A percentile compares a stretch with the other conserved stretches of the same genome.
These are phyloP conservation scores for Marmota flaviventris DNA, from an alignment of 2,113 vertebrate species.

Conservation along the genomic window DNA sequence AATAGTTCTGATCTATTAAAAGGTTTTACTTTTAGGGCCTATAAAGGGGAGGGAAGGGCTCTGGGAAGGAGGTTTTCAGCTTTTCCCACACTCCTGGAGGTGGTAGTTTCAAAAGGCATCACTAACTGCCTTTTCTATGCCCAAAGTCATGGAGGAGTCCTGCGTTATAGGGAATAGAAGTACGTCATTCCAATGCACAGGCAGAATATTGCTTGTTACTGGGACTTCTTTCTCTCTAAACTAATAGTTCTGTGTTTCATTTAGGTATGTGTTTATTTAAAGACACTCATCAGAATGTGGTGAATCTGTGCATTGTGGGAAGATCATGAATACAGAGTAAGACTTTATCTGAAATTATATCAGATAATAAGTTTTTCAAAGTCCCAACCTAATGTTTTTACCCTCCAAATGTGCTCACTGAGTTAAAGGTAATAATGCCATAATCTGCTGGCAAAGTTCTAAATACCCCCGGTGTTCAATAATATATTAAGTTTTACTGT, in stretches of 20 bases:
- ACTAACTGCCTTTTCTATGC: neutral
- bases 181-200: neutral
- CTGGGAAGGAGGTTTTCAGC: neutral
- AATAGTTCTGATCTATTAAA: neutral
- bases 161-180: neutral
- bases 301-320: neutral
- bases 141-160: neutral
- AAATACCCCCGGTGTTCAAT: neutral
- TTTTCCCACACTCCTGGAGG: neutral
- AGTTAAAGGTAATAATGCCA: neutral
- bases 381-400: neutral
- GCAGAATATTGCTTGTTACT: neutral
- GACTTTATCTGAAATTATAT: neutral
- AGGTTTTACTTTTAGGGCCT: neutral
- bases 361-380: neutral
- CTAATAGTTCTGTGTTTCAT: neutral
- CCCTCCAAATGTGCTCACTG: neutral
- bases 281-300: neutral
- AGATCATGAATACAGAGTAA: neutral
- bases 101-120: neutral
- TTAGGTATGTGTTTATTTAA: neutral
- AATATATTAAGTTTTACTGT: neutral
- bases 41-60: neutral
- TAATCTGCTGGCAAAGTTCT: neutral
- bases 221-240: neutral